These are phyloP conservation scores for Dryococelus australis DNA, from an alignment of 2,888 invertebrate species.

Conservation along the genomic window DNA sequence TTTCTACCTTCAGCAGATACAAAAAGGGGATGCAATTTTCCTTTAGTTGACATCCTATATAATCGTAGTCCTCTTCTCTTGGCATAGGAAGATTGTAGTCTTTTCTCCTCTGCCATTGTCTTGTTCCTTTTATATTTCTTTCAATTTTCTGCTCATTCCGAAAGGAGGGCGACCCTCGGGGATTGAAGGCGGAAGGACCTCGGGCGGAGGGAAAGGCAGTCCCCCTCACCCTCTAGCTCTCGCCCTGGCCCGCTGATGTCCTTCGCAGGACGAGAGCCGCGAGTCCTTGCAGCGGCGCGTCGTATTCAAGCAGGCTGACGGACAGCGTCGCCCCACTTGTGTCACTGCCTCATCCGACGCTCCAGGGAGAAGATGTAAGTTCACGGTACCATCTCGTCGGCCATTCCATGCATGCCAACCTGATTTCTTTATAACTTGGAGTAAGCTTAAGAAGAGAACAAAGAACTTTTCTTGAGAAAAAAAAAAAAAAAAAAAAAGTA, in stretches of 20 bases:
- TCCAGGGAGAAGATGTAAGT: too few species aligned
- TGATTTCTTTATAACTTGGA: too few species aligned
- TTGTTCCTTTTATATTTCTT: slow-evolving; percentile 41
- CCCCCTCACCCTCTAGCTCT: neutral
- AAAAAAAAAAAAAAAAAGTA: too few species aligned
- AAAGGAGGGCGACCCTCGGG: neutral
- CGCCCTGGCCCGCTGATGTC: neutral
- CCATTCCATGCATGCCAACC: too few species aligned
- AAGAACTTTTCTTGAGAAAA: too few species aligned
- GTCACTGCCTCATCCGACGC: too few species aligned
- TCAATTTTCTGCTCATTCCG: slow-evolving; percentile 44
- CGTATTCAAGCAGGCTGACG: too few species aligned
- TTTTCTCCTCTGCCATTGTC: slow-evolving; percentile 31
- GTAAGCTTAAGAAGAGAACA: too few species aligned
- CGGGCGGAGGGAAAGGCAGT: neutral
- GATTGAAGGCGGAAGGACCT: neutral
- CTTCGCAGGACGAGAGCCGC: too few species aligned
- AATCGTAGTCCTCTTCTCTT: slow-evolving; percentile 33
- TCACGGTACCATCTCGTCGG: too few species aligned
- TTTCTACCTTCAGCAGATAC: slow-evolving; percentile 24
- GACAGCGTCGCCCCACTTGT: too few species aligned
- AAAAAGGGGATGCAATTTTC: slow-evolving; percentile 37
- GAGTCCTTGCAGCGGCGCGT: too few species aligned
- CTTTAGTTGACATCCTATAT: slow-evolving; percentile 38
- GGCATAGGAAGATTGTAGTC: slow-evolving; percentile 32